phyloP scores from a whole-genome alignment of 2,797 vertebrate genomes.

The Epinephelus coioides region DNA sequence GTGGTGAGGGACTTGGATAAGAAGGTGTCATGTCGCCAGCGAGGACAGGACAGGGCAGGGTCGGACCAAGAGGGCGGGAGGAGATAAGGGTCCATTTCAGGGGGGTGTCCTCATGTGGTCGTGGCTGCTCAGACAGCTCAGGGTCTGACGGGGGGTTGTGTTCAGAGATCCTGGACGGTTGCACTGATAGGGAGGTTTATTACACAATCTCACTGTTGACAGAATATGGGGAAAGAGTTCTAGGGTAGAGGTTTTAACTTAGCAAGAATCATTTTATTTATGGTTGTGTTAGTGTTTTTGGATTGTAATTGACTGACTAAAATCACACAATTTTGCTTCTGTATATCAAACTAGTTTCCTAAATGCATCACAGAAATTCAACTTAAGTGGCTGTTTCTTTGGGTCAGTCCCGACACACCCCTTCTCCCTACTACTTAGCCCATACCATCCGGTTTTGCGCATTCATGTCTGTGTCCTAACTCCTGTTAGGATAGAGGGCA shows the following conservation, averaged over 20 bases:
- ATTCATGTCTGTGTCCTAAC: too few relatives aligned
- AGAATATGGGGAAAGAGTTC: conserved; percentile 48
- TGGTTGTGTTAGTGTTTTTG: background rate
- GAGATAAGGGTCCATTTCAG: conserved; percentile 64
- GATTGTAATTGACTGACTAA: background rate
- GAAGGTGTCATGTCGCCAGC: conserved; percentile 66
- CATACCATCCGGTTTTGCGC: too few relatives aligned
- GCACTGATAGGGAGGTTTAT: conserved; percentile 61
- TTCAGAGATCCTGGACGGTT: conserved; percentile 53
- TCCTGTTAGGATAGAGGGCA: too few relatives aligned
- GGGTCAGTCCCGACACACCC: too few relatives aligned
- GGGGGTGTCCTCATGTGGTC: conserved; percentile 37
- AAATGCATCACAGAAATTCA: background rate
- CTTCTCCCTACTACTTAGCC: too few relatives aligned
- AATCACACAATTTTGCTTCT: background rate
- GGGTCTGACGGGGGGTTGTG: conserved; percentile 42
- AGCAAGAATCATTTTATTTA: background rate
- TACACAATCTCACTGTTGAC: conserved; percentile 72
- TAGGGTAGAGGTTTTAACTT: conserved; percentile 32
- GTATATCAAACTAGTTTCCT: background rate
- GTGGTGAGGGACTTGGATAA: conserved; percentile 63
- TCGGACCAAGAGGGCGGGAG: conserved; percentile 31
- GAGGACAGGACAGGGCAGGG: conserved; percentile 60
- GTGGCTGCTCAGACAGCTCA: conserved; percentile 40
- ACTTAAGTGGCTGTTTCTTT: too few relatives aligned